Percentiles rank a stretch among this genome's conserved stretches.
These are phyloP conservation scores for Marisa cornuarietis DNA, from an alignment of 1,140 invertebrate genomes.

Conservation along the genomic window DNA sequence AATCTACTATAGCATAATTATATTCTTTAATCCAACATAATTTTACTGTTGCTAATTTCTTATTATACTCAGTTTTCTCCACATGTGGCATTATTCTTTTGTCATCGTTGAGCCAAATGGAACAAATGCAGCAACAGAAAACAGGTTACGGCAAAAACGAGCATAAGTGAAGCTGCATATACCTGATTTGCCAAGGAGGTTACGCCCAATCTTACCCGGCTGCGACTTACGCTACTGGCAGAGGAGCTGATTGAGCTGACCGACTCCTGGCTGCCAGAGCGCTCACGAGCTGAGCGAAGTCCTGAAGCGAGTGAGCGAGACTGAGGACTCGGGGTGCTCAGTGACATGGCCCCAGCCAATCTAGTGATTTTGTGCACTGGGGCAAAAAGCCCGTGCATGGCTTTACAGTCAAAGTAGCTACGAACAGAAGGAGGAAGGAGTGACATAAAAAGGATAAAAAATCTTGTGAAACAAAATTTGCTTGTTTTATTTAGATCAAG, in stretches of 20 bases:
- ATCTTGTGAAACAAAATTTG: neutral
- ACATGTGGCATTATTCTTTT: neutral
- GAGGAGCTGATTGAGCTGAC: constrained; percentile 85
- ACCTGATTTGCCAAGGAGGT: constrained; percentile 71
- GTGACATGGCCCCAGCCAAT: constrained; percentile 32
- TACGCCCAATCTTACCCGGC: constrained; percentile 78
- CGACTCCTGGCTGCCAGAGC: constrained; percentile 78
- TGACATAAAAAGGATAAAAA: constrained; percentile 44
- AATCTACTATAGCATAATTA: neutral
- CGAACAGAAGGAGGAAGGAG: constrained; percentile 21
- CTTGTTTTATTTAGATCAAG: too few relatives aligned
- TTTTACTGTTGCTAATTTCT: neutral
- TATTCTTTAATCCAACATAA: neutral
- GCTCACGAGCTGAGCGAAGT: constrained; percentile 69
- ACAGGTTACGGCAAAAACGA: constrained; percentile 17
- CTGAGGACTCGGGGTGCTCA: constrained; percentile 44
- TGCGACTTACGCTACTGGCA: constrained; percentile 75
- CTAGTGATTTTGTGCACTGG: constrained; percentile 73
- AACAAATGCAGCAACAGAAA: neutral
- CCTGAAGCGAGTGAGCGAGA: constrained; percentile 58
- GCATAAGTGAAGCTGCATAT: constrained; percentile 62
- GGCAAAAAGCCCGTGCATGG: constrained; percentile 91
- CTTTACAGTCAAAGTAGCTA: constrained; percentile 94
- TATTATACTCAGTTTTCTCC: neutral
- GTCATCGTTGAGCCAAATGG: neutral